Percentiles rank a stretch among this genome's conserved stretches.
phyloP scores from a whole-genome alignment of 2,797 vertebrate species.

The Muraenolepis orangiensis region DNA sequence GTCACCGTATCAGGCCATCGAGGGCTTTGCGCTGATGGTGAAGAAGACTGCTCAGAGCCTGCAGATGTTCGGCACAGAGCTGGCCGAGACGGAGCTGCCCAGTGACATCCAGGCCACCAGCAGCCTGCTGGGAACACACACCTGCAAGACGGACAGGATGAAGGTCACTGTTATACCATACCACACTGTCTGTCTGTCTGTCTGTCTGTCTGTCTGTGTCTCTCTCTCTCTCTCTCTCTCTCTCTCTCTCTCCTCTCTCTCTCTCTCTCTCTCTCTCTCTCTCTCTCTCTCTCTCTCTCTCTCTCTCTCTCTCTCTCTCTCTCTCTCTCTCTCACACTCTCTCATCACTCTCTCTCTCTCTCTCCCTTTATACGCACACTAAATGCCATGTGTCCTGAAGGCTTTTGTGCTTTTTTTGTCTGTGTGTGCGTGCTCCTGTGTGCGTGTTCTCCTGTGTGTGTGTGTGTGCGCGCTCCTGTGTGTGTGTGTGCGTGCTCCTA shows the following conservation, averaged over 20 bases:
- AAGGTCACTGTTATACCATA: slow-evolving; percentile 75
- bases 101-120: slow-evolving; percentile 87
- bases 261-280: no score
- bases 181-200: neutral
- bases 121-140: slow-evolving; percentile 81
- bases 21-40: slow-evolving; percentile 92
- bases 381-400: neutral
- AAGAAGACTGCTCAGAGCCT: slow-evolving; percentile 93
- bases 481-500: neutral
- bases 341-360: no score
- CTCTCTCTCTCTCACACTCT: no score
- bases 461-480: neutral
- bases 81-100: slow-evolving; percentile 94
- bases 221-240: neutral
- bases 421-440: neutral
- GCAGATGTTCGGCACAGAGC: slow-evolving; percentile 90
- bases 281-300: no score
- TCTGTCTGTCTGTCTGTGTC: neutral
- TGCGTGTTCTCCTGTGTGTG: neutral
- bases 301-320: no score
- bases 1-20: slow-evolving; percentile 71
- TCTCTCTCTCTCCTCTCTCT: no score
- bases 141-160: slow-evolving; percentile 83
- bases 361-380: neutral
- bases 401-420: neutral